Evolutionary conservation across 2,113 vertebrate genomes (phyloP).

Genomic region (Salvator merianae): DNA sequence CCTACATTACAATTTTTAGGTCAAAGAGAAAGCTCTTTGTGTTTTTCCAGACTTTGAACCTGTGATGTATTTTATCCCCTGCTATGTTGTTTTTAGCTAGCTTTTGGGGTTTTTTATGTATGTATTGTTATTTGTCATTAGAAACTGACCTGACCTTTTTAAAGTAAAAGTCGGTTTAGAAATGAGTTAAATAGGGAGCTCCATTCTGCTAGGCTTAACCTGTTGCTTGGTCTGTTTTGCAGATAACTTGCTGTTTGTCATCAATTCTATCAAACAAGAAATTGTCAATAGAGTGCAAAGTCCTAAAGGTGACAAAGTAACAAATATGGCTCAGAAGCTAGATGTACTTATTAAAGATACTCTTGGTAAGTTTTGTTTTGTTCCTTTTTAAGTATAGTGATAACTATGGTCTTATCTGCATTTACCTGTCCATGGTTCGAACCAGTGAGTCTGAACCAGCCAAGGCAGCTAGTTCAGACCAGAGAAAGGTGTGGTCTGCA

Average conservation of each 20-base stretch:
- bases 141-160: not conserved
- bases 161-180: not conserved
- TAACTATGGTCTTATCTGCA: no score
- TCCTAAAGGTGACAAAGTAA: constrained; percentile 83
- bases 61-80: not conserved
- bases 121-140: not conserved
- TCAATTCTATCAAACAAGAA: constrained; percentile 98
- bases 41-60: not conserved
- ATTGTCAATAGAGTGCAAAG: constrained; percentile 93
- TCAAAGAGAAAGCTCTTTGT: not conserved
- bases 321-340: constrained; percentile 91
- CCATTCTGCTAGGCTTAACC: constrained; percentile 1
- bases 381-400: no score
- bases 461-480: no score
- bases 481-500: no score
- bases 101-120: not conserved
- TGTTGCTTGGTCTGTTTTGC: constrained; percentile 46
- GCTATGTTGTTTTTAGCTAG: not conserved
- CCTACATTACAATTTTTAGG: not conserved
- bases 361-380: constrained; percentile 81
- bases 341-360: constrained; percentile 93
- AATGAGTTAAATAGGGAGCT: constrained; percentile 5
- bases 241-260: constrained; percentile 98
- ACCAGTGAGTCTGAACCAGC: no score
- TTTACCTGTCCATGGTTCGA: no score